Evolutionary conservation across 2,888 invertebrate species (phyloP).

Genomic region (Tortrix viridana): DNA sequence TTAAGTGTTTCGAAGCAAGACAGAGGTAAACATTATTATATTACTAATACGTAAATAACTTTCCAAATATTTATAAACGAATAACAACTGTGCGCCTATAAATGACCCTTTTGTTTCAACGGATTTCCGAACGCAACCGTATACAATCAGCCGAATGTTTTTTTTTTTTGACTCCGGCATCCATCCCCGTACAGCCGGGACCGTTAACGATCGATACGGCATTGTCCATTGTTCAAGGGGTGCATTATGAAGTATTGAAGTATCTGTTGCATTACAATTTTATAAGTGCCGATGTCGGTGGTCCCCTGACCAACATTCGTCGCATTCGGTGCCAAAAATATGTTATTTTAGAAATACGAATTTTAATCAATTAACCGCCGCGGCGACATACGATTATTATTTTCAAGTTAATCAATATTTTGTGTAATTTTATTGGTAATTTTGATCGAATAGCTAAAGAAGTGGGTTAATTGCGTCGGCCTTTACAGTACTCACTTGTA

Average conservation of each 20-base stretch:
- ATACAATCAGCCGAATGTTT: slow-evolving; percentile 35
- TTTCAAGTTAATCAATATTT: no score
- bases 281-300: not conserved
- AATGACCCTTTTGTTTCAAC: slow-evolving; percentile 26
- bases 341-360: no score
- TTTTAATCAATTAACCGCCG: no score
- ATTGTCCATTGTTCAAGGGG: slow-evolving; percentile 52
- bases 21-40: no score
- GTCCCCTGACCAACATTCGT: not conserved
- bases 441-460: no score
- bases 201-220: slow-evolving; percentile 54
- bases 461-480: no score
- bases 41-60: no score
- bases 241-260: slow-evolving; percentile 36
- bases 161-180: slow-evolving; percentile 37
- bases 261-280: slow-evolving; percentile 30
- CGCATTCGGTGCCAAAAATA: not conserved
- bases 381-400: no score
- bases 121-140: slow-evolving; percentile 29
- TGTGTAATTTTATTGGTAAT: no score
- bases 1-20: no score
- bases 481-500: no score
- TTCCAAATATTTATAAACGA: not conserved
- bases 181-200: slow-evolving; percentile 36
- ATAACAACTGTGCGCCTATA: not conserved